Conservation (phyloP, 2,797 vertebrate genomes). For the Anisognathus igniventris region DNA sequence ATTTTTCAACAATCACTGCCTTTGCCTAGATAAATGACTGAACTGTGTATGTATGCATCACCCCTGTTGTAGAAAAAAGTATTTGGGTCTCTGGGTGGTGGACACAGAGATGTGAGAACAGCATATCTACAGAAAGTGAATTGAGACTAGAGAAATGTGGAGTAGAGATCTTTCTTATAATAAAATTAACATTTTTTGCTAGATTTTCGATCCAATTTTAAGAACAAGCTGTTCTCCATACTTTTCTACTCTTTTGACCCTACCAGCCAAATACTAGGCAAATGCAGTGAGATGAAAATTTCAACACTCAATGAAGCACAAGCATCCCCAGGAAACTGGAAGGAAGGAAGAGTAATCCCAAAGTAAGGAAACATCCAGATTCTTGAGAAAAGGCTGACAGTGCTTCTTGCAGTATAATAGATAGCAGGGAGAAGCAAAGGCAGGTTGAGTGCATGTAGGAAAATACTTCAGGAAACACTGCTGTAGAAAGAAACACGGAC, state of each 20-base stretch:
- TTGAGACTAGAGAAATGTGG: neutral
- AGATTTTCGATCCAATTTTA: neutral
- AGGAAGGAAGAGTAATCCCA: neutral
- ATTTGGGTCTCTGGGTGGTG: neutral
- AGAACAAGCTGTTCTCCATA: neutral
- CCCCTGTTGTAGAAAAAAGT: neutral
- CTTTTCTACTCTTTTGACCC: neutral
- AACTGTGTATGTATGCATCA: neutral
- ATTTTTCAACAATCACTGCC: neutral
- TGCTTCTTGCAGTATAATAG: neutral
- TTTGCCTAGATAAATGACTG: neutral
- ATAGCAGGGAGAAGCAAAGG: neutral
- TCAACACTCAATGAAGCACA: neutral
- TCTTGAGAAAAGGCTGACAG: neutral
- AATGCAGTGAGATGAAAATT: neutral
- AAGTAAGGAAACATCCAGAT: neutral
- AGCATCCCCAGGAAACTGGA: neutral
- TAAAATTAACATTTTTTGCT: neutral
- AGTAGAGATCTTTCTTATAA: neutral
- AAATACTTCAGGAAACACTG: neutral
- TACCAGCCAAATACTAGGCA: neutral
- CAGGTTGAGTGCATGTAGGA: fast-evolving
- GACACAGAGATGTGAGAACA: neutral
- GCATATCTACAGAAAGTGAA: neutral
- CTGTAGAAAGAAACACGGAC: neutral